phyloP scores from a whole-genome alignment of 2,797 vertebrate species.

The Varecia variegata region DNA sequence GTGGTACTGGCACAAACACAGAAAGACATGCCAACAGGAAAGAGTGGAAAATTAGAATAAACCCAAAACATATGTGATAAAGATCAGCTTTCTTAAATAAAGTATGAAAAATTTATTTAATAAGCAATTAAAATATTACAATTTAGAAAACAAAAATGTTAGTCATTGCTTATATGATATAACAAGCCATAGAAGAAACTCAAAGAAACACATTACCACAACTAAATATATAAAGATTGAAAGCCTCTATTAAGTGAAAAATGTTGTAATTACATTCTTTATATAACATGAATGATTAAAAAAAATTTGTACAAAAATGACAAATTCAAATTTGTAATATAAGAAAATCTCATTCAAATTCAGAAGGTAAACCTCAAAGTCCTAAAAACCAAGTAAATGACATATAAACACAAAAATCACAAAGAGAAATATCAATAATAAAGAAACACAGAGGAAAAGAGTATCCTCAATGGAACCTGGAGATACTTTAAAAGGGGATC shows the following conservation, averaged over 20 bases:
- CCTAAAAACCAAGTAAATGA: neutral
- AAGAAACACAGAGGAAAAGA: neutral
- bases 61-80: neutral
- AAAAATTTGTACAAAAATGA: neutral
- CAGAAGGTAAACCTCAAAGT: neutral
- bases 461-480: neutral
- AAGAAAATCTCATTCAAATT: neutral
- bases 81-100: neutral
- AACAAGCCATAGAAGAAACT: neutral
- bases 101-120: neutral
- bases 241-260: neutral
- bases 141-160: neutral
- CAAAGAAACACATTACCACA: neutral
- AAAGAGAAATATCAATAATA: neutral
- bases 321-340: neutral
- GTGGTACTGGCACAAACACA: neutral
- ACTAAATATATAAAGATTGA: neutral
- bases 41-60: neutral
- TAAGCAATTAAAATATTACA: neutral
- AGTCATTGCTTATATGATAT: neutral
- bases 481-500: neutral
- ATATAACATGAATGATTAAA: neutral
- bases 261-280: neutral
- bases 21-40: neutral
- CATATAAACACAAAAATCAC: neutral